phyloP scores from a whole-genome alignment of 1,140 invertebrate species.

The Drosophila sulfurigaster region DNA sequence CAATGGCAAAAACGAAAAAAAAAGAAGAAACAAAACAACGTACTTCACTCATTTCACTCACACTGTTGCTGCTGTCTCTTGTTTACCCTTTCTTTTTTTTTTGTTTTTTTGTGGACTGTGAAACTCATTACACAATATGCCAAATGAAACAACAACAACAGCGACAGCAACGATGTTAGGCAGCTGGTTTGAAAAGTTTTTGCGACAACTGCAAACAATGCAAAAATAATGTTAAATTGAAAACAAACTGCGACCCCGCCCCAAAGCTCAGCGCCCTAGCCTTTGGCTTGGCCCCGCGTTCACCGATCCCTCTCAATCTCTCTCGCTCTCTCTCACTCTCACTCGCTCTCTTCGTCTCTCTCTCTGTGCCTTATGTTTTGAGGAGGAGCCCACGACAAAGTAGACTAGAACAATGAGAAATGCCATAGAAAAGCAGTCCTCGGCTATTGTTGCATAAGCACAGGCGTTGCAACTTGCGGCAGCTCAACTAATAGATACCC shows the following conservation, averaged over 20 bases:
- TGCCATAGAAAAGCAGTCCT: background rate
- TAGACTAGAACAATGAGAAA: constrained; percentile 20
- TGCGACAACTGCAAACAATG: constrained; percentile 49
- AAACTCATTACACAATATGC: constrained; percentile 49
- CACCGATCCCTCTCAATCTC: background rate
- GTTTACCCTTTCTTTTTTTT: background rate
- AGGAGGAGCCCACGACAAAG: constrained; percentile 1
- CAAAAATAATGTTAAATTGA: constrained; percentile 51
- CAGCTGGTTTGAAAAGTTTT: constrained; percentile 21
- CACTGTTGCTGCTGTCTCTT: background rate
- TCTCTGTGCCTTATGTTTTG: too few species aligned
- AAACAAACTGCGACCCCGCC: constrained; percentile 2
- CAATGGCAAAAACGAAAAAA: background rate
- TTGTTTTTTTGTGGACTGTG: background rate
- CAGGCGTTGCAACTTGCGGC: background rate
- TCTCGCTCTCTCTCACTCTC: background rate
- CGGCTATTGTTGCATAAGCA: constrained; percentile 3
- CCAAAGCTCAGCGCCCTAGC: background rate
- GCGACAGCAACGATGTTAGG: background rate
- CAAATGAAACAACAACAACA: background rate
- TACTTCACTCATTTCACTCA: background rate
- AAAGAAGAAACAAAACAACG: background rate
- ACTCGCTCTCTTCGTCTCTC: background rate
- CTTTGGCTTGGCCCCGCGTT: background rate
- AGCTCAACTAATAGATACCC: background rate